Evolutionary conservation across 2,888 invertebrate genomes (phyloP).

Genomic region (Mechanitis messenoides): DNA sequence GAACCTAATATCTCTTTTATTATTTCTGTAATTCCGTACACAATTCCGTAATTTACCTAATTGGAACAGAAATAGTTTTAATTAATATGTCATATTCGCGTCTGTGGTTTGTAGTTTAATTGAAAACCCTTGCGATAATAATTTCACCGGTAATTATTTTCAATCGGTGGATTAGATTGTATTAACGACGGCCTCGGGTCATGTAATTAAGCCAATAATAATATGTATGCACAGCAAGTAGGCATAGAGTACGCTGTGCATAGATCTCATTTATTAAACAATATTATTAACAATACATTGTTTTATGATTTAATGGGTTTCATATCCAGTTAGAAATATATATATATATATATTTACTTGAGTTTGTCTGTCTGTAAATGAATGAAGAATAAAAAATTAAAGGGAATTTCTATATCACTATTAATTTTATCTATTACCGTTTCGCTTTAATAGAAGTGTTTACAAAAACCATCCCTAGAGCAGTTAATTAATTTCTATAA

Average conservation of each 20-base stretch:
- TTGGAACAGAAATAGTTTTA: neutral
- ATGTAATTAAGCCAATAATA: slow-evolving; percentile 29
- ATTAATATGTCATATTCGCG: neutral
- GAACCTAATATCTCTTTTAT: too few relatives aligned
- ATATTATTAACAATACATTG: too few relatives aligned
- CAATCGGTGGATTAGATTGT: slow-evolving; percentile 25
- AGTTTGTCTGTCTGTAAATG: too few relatives aligned
- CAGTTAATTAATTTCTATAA: too few relatives aligned
- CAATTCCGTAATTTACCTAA: neutral
- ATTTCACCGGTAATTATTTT: slow-evolving; percentile 23
- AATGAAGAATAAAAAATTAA: too few relatives aligned
- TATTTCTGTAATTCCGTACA: neutral
- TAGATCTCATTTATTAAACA: neutral
- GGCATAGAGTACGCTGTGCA: slow-evolving; percentile 1
- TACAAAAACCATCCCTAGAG: too few relatives aligned
- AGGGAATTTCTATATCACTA: too few relatives aligned
- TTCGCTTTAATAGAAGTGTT: too few relatives aligned
- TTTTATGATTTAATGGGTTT: too few relatives aligned
- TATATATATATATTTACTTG: too few relatives aligned
- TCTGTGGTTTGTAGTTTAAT: slow-evolving; percentile 6
- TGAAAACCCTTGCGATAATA: slow-evolving; percentile 14
- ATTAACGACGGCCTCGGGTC: slow-evolving; percentile 20
- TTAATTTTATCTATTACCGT: too few relatives aligned
- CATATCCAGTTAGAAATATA: too few relatives aligned
- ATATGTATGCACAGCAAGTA: slow-evolving; percentile 15